Conservation (phyloP, 2,797 vertebrate species). For the Manis crassicaudata region DNA sequence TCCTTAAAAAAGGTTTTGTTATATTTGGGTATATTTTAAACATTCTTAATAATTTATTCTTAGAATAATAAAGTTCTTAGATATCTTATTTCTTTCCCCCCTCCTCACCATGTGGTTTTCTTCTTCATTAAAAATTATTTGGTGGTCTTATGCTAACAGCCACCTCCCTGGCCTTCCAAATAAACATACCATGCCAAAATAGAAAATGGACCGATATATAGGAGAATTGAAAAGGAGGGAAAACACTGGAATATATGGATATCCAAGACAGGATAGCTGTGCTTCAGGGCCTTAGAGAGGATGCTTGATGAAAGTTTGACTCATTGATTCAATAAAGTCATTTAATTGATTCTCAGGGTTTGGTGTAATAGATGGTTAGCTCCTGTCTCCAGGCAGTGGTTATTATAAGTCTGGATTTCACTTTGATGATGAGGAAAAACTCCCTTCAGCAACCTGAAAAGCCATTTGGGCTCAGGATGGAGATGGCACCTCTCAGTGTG, state of each 20-base stretch:
- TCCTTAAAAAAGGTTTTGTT: not conserved
- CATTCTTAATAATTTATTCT: not conserved
- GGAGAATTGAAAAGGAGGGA: not conserved
- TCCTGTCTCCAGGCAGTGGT: constrained; percentile 64
- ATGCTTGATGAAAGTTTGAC: constrained; percentile 60
- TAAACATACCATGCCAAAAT: not conserved
- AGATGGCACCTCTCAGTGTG: constrained; percentile 52
- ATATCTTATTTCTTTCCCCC: not conserved
- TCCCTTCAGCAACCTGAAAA: constrained; percentile 66
- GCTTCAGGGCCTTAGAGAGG: constrained; percentile 35
- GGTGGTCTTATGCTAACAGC: not conserved
- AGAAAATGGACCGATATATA: constrained; percentile 15
- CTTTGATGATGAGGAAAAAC: constrained; percentile 59
- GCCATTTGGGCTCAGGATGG: constrained; percentile 44
- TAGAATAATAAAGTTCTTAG: not conserved
- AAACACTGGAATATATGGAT: constrained; percentile 15
- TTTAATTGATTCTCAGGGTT: constrained; percentile 72
- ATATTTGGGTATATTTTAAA: not conserved
- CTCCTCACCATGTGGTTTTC: not conserved
- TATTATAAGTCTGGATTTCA: constrained; percentile 72
- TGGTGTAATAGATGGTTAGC: constrained; percentile 65
- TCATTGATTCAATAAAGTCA: constrained; percentile 71
- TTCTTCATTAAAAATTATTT: constrained; percentile 16
- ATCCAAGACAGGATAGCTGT: constrained; percentile 7
- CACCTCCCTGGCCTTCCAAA: not conserved